Conservation (phyloP, 2,113 vertebrate genomes). For the Hiodon alosoides region DNA sequence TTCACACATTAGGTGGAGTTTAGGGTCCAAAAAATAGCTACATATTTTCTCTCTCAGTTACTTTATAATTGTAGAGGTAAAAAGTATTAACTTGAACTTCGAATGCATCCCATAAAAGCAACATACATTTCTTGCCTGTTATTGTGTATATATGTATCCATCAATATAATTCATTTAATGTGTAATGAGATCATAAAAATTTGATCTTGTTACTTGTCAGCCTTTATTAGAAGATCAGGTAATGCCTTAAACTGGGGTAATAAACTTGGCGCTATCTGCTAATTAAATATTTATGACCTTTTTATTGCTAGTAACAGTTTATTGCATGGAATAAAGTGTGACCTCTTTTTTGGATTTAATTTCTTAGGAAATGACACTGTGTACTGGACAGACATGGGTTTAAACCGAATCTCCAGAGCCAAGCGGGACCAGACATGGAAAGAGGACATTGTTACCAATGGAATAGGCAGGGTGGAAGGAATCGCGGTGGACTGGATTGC, state of each 20-base stretch:
- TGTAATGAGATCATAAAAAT: slow-evolving; percentile 5
- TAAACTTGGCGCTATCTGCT: neutral
- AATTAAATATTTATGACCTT: slow-evolving; percentile 10
- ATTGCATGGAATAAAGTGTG: slow-evolving; percentile 32
- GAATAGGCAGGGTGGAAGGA: slow-evolving; percentile 91
- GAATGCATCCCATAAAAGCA: neutral
- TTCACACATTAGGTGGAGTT: no score
- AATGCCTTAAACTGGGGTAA: neutral
- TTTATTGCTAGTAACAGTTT: slow-evolving; percentile 18
- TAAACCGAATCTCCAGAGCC: slow-evolving; percentile 89
- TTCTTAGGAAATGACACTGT: slow-evolving; percentile 87
- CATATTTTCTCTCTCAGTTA: no score
- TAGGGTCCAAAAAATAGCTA: no score
- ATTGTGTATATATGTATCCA: neutral
- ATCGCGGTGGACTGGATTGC: slow-evolving; percentile 97
- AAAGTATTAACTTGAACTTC: no score
- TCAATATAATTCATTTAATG: neutral
- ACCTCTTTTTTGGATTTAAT: slow-evolving; percentile 23
- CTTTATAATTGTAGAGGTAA: no score
- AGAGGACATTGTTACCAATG: slow-evolving; percentile 90
- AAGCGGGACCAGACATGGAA: slow-evolving; percentile 97
- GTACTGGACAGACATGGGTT: slow-evolving; percentile 98
- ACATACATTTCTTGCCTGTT: neutral
- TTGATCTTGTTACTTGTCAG: slow-evolving; percentile 4
- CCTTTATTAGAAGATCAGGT: neutral